phyloP scores from a whole-genome alignment of 2,888 invertebrate genomes.

The Cynaeus angustus region DNA sequence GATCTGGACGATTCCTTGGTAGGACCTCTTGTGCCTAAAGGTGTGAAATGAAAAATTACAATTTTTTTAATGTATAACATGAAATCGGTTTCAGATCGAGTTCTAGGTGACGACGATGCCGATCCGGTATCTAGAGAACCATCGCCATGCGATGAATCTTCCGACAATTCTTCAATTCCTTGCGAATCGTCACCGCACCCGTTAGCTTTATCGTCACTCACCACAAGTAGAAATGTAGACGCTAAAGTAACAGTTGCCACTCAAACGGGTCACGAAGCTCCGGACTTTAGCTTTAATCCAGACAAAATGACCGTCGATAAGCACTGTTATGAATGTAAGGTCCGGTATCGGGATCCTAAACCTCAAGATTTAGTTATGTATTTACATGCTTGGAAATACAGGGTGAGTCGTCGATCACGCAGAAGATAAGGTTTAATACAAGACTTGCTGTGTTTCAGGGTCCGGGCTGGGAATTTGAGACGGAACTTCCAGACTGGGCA shows the following conservation, averaged over 20 bases:
- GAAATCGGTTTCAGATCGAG: slow-evolving; percentile 63
- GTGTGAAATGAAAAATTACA: slow-evolving; percentile 53
- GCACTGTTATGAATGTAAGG: slow-evolving; percentile 95
- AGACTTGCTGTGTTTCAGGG: slow-evolving; percentile 76
- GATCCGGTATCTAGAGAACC: slow-evolving; percentile 81
- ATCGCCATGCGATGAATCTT: slow-evolving; percentile 79
- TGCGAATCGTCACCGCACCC: slow-evolving; percentile 65
- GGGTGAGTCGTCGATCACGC: slow-evolving; percentile 73
- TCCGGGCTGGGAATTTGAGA: slow-evolving; percentile 95
- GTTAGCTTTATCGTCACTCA: slow-evolving; percentile 63
- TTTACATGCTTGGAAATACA: slow-evolving; percentile 95
- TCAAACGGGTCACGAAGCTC: slow-evolving; percentile 87
- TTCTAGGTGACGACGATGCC: slow-evolving; percentile 77
- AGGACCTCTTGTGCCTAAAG: slow-evolving; percentile 69
- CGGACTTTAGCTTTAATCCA: slow-evolving; percentile 79
- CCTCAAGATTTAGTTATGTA: slow-evolving; percentile 96
- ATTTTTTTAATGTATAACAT: background rate
- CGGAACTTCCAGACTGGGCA: slow-evolving; percentile 95
- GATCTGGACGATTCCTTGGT: slow-evolving; percentile 67
- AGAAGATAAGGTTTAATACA: slow-evolving; percentile 9
- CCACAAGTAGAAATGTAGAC: slow-evolving; percentile 69
- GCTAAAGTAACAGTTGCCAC: slow-evolving; percentile 85
- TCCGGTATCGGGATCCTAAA: slow-evolving; percentile 92
- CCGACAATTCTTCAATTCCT: slow-evolving; percentile 70
- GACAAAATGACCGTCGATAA: slow-evolving; percentile 87